Evolutionary conservation across 2,888 invertebrate genomes (phyloP).

Genomic region (Cheilosia grossa): DNA sequence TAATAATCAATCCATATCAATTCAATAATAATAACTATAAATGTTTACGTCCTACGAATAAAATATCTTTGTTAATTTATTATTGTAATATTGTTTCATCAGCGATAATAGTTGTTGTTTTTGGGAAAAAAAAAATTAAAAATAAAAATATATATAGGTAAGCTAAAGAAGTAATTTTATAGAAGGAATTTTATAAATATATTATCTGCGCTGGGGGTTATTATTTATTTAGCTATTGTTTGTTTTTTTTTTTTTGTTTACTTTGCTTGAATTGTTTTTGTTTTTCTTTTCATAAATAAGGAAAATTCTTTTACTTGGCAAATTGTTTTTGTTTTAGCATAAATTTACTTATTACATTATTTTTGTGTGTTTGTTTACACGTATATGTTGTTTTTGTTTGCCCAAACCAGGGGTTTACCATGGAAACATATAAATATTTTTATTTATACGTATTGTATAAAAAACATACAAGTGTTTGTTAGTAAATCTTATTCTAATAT

Average conservation of each 20-base stretch:
- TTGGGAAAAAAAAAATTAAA: slow-evolving; percentile 42
- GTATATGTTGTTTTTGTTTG: slow-evolving; percentile 25
- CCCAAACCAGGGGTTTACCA: slow-evolving; percentile 22
- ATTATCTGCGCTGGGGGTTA: slow-evolving; percentile 24
- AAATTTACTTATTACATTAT: slow-evolving; percentile 59
- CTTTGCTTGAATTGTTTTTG: slow-evolving; percentile 4
- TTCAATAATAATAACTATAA: slow-evolving; percentile 71
- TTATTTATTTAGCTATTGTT: slow-evolving; percentile 43
- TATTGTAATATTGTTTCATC: slow-evolving; percentile 42
- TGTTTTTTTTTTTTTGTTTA: slow-evolving; percentile 40
- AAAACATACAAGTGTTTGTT: slow-evolving; percentile 59
- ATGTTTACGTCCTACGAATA: slow-evolving; percentile 66
- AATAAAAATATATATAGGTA: slow-evolving; percentile 7
- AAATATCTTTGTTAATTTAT: slow-evolving; percentile 57
- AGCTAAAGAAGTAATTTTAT: slow-evolving; percentile 15
- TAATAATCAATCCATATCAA: slow-evolving; percentile 50
- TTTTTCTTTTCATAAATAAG: slow-evolving; percentile 33
- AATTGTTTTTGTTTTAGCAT: slow-evolving; percentile 45
- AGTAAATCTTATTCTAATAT: slow-evolving; percentile 46
- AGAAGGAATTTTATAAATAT: slow-evolving; percentile 50
- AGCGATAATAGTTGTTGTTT: slow-evolving; percentile 20
- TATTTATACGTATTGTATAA: slow-evolving; percentile 60
- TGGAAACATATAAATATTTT: slow-evolving; percentile 50
- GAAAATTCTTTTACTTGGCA: slow-evolving; percentile 55
- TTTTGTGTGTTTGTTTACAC: slow-evolving; percentile 36